Conservation (phyloP, 1,140 invertebrate genomes). For the Drosophila pruinosa region DNA sequence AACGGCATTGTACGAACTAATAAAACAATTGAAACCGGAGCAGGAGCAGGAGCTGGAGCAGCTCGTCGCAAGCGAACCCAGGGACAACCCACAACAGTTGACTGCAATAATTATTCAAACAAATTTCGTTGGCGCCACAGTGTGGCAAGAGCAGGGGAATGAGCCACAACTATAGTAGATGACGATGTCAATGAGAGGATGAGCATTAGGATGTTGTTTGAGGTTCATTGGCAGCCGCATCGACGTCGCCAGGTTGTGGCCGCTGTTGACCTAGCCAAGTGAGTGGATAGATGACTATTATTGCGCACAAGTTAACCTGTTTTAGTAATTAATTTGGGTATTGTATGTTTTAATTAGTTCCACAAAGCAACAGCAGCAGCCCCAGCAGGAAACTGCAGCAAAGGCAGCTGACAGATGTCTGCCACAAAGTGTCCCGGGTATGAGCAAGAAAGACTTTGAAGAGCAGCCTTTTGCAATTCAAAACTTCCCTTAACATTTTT, state of each 20-base stretch:
- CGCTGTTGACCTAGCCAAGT: slow-evolving; percentile 40
- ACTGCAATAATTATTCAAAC: slow-evolving; percentile 79
- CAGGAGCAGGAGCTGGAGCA: neutral
- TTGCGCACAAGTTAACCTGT: slow-evolving; percentile 78
- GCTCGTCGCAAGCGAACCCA: slow-evolving; percentile 38
- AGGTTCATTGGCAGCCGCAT: slow-evolving; percentile 48
- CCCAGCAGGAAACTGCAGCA: neutral
- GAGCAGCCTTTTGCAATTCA: neutral
- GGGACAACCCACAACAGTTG: slow-evolving; percentile 51
- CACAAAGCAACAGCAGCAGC: slow-evolving; percentile 10
- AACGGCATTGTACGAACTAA: slow-evolving; percentile 45
- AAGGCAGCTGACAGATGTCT: slow-evolving; percentile 10
- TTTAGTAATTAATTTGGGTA: slow-evolving; percentile 80
- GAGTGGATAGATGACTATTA: slow-evolving; percentile 66
- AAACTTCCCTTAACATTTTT: neutral
- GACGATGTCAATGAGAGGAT: neutral
- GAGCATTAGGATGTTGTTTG: neutral
- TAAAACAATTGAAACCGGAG: slow-evolving; percentile 68
- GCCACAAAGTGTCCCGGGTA: neutral
- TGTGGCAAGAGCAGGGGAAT: slow-evolving; percentile 10
- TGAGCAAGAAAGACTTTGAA: neutral
- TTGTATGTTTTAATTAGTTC: slow-evolving; percentile 78
- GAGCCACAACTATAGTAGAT: too few relatives aligned
- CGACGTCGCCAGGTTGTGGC: slow-evolving; percentile 26
- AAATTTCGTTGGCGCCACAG: slow-evolving; percentile 52